phyloP scores from a whole-genome alignment of 2,113 vertebrate genomes.

The Phainopepla nitens region DNA sequence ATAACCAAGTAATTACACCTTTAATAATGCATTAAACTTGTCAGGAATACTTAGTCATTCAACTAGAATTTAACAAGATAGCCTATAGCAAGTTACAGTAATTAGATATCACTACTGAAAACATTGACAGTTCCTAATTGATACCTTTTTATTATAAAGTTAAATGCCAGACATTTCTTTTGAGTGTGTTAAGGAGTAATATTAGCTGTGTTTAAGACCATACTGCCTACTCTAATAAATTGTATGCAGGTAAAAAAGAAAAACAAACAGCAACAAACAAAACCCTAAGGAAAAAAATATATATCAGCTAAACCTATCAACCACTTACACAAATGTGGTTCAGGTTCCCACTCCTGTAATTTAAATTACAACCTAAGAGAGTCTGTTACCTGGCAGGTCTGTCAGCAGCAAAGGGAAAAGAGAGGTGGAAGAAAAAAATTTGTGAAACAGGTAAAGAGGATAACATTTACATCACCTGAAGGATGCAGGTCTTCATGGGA shows the following conservation, averaged over 20 bases:
- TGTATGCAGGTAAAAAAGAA: background rate
- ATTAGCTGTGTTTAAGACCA: slow-evolving; percentile 53
- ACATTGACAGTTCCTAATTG: slow-evolving; percentile 78
- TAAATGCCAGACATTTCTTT: slow-evolving; percentile 71
- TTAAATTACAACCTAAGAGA: slow-evolving; percentile 41
- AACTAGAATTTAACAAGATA: slow-evolving; percentile 79
- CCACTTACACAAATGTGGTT: slow-evolving; percentile 30
- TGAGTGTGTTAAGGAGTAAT: slow-evolving; percentile 68
- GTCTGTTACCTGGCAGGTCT: background rate
- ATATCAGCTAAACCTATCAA: slow-evolving; percentile 8
- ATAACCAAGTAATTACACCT: slow-evolving; percentile 80
- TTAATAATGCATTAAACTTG: slow-evolving; percentile 83
- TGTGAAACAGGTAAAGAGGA: background rate
- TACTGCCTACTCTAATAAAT: slow-evolving; percentile 40
- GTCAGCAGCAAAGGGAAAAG: background rate
- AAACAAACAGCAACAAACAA: background rate
- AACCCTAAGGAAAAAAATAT: background rate
- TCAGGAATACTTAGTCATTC: slow-evolving; percentile 80
- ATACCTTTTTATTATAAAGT: slow-evolving; percentile 78
- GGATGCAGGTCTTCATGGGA: background rate
- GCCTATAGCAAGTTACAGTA: slow-evolving; percentile 78
- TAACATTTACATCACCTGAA: background rate
- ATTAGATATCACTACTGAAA: slow-evolving; percentile 78
- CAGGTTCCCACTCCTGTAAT: slow-evolving; percentile 28
- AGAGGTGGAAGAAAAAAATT: background rate